phyloP scores from a whole-genome alignment of 2,797 vertebrate genomes.

The Xenopus petersii region DNA sequence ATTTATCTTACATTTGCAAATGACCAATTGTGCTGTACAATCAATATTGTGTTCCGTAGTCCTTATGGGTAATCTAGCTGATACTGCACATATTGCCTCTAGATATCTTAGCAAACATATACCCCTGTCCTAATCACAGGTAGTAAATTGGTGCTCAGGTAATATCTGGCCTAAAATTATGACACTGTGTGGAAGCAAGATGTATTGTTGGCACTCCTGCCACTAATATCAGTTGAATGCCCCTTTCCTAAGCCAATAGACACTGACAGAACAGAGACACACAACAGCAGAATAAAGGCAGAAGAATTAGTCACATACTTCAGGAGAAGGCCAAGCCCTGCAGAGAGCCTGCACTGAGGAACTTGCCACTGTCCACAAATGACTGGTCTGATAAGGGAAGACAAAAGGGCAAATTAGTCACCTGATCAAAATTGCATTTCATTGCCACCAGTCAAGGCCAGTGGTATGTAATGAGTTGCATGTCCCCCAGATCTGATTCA shows the following conservation, averaged over 20 bases:
- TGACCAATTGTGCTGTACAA: too few species aligned
- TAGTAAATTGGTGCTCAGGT: too few species aligned
- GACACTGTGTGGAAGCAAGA: too few species aligned
- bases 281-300: conserved; percentile 63
- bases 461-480: background rate
- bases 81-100: too few species aligned
- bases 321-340: conserved; percentile 94
- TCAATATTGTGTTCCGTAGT: too few species aligned
- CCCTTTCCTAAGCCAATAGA: conserved; percentile 18
- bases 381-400: conserved; percentile 78
- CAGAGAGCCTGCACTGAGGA: conserved; percentile 81
- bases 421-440: conserved; percentile 6
- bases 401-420: conserved; percentile 59
- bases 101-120: too few species aligned
- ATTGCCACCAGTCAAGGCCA: background rate
- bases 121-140: too few species aligned
- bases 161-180: too few species aligned
- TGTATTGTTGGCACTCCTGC: too few species aligned
- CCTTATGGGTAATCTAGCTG: too few species aligned
- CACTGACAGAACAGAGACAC: conserved; percentile 51
- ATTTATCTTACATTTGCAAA: too few species aligned
- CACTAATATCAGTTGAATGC: too few species aligned
- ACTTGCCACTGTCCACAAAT: conserved; percentile 95
- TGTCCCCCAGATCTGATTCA: background rate
- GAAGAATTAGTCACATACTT: conserved; percentile 72